Percentiles rank a stretch among this genome's conserved stretches.
Evolutionary conservation across 53 echinoderm and acorn worm species (phyloP).

Genomic region (Crossaster papposus): DNA sequence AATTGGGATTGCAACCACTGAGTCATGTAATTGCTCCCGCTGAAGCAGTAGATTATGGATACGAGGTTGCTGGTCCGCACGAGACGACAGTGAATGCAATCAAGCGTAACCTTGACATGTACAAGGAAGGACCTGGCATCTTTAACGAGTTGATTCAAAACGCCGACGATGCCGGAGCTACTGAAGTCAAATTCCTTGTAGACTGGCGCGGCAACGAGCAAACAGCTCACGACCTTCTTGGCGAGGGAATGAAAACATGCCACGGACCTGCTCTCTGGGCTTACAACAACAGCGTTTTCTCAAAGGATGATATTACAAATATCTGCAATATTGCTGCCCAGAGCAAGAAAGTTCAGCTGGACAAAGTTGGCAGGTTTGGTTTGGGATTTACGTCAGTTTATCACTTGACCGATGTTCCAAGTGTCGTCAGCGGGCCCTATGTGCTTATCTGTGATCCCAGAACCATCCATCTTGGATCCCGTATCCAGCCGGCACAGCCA

Average conservation of each 20-base stretch:
- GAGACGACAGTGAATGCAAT: slow-evolving; percentile 62
- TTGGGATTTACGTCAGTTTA: slow-evolving; percentile 94
- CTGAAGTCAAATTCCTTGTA: slow-evolving; percentile 85
- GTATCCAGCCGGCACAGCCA: slow-evolving; percentile 60
- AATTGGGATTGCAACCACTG: slow-evolving; percentile 40
- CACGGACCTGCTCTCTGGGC: slow-evolving; percentile 95
- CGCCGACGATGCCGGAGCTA: slow-evolving; percentile 98
- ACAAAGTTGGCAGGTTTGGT: slow-evolving; percentile 92
- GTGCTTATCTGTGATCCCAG: slow-evolving; percentile 88
- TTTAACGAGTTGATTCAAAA: slow-evolving; percentile 94
- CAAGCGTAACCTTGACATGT: slow-evolving; percentile 69
- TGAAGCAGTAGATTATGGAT: slow-evolving; percentile 40
- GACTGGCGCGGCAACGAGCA: slow-evolving; percentile 76
- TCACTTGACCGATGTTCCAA: slow-evolving; percentile 93
- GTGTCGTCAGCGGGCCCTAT: slow-evolving; percentile 77
- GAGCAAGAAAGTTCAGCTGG: slow-evolving; percentile 72
- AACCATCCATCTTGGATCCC: slow-evolving; percentile 68
- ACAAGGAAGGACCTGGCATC: slow-evolving; percentile 65
- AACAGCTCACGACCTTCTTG: slow-evolving; percentile 52
- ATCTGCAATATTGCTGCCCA: slow-evolving; percentile 83
- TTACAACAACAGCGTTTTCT: slow-evolving; percentile 80
- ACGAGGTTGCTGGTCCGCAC: slow-evolving; percentile 57
- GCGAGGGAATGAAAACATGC: slow-evolving; percentile 74
- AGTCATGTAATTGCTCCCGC: slow-evolving; percentile 52
- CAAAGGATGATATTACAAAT: slow-evolving; percentile 78